A percentile compares a stretch with the other conserved stretches of the same genome.
phyloP scores from a whole-genome alignment of 1,140 invertebrate genomes.

The Sminthurinus signatus region DNA sequence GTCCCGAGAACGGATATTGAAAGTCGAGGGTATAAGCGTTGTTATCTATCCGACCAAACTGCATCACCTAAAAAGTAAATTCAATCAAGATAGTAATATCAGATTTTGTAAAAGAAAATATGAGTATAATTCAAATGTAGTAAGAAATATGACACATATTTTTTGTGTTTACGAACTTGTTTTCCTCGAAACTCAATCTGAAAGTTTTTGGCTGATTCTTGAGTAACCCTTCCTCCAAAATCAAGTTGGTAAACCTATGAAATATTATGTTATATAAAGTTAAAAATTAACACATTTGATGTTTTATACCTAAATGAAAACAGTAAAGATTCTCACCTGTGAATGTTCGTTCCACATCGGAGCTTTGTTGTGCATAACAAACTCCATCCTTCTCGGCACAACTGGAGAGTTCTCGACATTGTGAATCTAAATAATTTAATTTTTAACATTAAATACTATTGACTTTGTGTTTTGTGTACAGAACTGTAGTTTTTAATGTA shows the following conservation, averaged over 20 bases:
- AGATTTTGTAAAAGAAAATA: no score
- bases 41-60: slow-evolving; percentile 96
- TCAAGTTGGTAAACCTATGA: slow-evolving; percentile 99
- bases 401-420: slow-evolving; percentile 44
- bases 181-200: slow-evolving; percentile 96
- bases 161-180: slow-evolving; percentile 60
- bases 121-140: no score
- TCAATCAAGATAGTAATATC: no score
- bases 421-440: no score
- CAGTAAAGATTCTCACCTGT: no score
- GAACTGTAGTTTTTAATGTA: no score
- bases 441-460: no score
- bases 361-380: slow-evolving; percentile 97
- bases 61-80: slow-evolving; percentile 99
- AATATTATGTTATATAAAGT: no score
- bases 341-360: slow-evolving; percentile 99
- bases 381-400: slow-evolving; percentile 60
- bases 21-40: slow-evolving; percentile 99
- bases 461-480: no score
- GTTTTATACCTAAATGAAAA: no score
- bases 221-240: slow-evolving; percentile 97
- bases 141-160: neutral
- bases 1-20: slow-evolving; percentile 95
- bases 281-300: no score
- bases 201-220: slow-evolving; percentile 99